Base-by-base conservation (phyloP, 1,140 invertebrate species). In the Sitobion miscanthi region DNA sequence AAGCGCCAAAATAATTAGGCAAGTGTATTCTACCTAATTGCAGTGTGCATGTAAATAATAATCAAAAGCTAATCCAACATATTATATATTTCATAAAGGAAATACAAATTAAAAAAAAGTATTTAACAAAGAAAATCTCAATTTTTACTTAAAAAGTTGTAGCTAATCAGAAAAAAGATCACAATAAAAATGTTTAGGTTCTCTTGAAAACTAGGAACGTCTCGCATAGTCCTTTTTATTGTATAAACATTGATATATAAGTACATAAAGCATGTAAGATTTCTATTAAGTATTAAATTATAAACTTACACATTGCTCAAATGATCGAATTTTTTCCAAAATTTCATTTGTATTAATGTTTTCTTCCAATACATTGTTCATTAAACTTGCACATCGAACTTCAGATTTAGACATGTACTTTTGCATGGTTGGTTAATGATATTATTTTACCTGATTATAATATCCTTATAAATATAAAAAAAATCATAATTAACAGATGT, bases 371-470 rank as follows among this genome's bases (percentile, higher is more conserved):
- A 93, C 25, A 54, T 93, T 93, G 11, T 93, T 93, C 77, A 93
- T 17, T 57, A 93, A 57, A 57, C 91, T 93, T 30, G 91, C 91
- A 86, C 91, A 93, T 17, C 91, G 91, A 54, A 93, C 91, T 23
- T 93, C 91, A 57, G 91, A 93, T 93, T 93, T 93, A 20, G 91
- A 93, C 91, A 93, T 93, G 20, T 38, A 86, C 82, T 93, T 93
- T 21, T 93, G 91, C 91, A 93, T 93, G 82, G 5, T 93, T 85
- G 54, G 23, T n/a, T 38, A 54, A 23, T 54, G 20, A 5, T 54
- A 21, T 83, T 83, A 9, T 17, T 49, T 49, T 88, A 69, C 11
- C 30, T 14, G 3, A 82, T 38, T n/a, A 45, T 35, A 35, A 8
- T 54, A 87, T 47, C n/a, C n/a, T 57, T 14, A 11, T 11, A 38